These are phyloP conservation scores for Crambe crambe DNA, from an alignment of 37 sponge, comb jelly and placozoan species.

Conservation along the genomic window DNA sequence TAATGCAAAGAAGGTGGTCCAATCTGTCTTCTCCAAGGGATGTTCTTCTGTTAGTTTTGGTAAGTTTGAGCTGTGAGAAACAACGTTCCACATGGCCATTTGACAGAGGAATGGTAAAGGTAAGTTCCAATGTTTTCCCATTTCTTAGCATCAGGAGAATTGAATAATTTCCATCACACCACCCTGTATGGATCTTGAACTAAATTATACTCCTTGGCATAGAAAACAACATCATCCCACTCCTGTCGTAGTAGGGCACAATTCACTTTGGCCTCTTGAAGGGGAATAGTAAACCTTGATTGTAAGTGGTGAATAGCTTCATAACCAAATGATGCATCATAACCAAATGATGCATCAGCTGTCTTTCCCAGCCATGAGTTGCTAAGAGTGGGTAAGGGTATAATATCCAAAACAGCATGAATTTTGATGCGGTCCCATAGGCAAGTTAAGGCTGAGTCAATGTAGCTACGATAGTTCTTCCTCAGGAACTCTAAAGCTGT, in stretches of 20 bases:
- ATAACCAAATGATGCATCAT: conserved; percentile 39
- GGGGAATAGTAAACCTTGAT: conserved; percentile 32
- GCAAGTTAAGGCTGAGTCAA: too few relatives aligned
- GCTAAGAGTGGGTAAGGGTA: conserved; percentile 51
- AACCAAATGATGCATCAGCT: too few relatives aligned
- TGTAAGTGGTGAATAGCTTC: conserved; percentile 35
- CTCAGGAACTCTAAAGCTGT: too few relatives aligned
- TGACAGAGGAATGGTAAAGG: conserved; percentile 52
- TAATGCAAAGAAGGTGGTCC: conserved; percentile 61
- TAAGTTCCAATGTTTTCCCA: conserved; percentile 61
- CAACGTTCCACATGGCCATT: conserved; percentile 67
- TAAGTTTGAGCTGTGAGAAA: conserved; percentile 59
- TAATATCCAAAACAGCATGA: too few relatives aligned
- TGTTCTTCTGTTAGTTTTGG: conserved; percentile 45
- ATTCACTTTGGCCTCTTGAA: conserved; percentile 40
- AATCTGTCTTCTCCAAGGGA: conserved; percentile 50
- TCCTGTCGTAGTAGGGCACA: conserved; percentile 37
- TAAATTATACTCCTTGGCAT: conserved; percentile 61
- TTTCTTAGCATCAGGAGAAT: conserved; percentile 38
- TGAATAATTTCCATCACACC: conserved; percentile 70
- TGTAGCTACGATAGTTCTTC: too few relatives aligned
- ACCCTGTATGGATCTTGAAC: conserved; percentile 43
- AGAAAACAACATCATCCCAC: conserved; percentile 76
- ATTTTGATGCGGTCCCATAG: too few relatives aligned
- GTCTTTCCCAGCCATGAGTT: conserved; percentile 70